Conservation (phyloP, 2,113 vertebrate genomes). For the Chrysemys picta region DNA sequence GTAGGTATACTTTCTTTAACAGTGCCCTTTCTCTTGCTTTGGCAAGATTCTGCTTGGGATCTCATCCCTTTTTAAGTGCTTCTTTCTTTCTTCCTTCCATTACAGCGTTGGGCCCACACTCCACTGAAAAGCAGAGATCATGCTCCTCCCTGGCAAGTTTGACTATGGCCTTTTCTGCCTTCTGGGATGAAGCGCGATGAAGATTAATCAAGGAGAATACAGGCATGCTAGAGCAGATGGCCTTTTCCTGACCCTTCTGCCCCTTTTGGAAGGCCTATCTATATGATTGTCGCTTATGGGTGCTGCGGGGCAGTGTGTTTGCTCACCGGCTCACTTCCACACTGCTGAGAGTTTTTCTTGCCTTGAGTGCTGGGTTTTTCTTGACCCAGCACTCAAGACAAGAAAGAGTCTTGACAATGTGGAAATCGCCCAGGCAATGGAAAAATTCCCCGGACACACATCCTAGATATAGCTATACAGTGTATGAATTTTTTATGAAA, state of each 20-base stretch:
- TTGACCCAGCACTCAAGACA: not conserved
- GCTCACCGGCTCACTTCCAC: not conserved
- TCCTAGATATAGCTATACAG: conserved; percentile 33
- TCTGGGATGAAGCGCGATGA: not conserved
- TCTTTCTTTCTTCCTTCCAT: not conserved
- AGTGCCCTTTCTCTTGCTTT: not conserved
- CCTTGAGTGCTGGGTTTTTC: conserved; percentile 11
- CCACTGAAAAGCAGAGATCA: not conserved
- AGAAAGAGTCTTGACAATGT: conserved; percentile 26
- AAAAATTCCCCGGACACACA: not conserved
- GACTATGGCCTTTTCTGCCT: not conserved
- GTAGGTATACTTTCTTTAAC: not conserved
- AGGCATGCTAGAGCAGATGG: not conserved
- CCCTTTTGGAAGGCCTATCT: not conserved
- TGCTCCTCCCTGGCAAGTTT: not conserved
- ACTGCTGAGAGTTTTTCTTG: not conserved
- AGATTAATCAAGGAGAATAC: not conserved
- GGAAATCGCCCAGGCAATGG: not conserved
- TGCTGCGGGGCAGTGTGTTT: not conserved
- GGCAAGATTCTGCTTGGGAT: not conserved
- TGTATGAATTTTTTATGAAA: not conserved
- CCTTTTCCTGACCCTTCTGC: not conserved
- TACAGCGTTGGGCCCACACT: not conserved
- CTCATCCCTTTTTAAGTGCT: not conserved
- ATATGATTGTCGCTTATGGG: not conserved